phyloP scores from a whole-genome alignment of 2,797 vertebrate species.

The Eutrigla gurnardus region DNA sequence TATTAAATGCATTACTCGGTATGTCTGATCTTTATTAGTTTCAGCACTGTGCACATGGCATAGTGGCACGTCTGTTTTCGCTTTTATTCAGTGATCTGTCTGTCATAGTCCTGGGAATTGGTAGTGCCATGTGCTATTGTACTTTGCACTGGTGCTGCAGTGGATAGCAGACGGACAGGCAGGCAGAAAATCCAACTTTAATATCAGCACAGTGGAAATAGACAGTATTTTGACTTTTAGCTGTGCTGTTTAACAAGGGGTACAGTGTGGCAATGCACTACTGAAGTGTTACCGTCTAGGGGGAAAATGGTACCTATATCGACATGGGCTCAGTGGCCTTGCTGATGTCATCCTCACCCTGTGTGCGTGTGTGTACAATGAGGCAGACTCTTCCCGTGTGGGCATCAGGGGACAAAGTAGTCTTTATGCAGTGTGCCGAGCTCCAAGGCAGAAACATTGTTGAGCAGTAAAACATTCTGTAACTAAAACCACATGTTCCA shows the following conservation, averaged over 20 bases:
- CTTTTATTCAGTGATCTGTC: conserved; percentile 50
- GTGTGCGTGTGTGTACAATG: conserved; percentile 41
- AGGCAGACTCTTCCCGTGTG: conserved; percentile 79
- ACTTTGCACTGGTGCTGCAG: conserved; percentile 11
- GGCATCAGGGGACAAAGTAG: conserved; percentile 87
- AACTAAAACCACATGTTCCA: conserved; percentile 87
- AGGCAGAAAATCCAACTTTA: conserved; percentile 53
- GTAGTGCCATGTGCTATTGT: conserved; percentile 19
- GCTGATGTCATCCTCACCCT: conserved; percentile 79
- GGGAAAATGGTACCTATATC: conserved; percentile 65
- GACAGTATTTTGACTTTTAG: conserved; percentile 42
- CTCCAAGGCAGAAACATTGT: conserved; percentile 87
- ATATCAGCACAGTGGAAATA: conserved; percentile 51
- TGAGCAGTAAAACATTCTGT: conserved; percentile 87
- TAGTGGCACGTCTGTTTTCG: conserved; percentile 47
- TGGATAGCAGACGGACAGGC: conserved; percentile 18
- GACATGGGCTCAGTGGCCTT: conserved; percentile 53
- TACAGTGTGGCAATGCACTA: conserved; percentile 23
- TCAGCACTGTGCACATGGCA: conserved; percentile 46
- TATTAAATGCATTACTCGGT: conserved; percentile 58
- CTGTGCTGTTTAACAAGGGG: conserved; percentile 39
- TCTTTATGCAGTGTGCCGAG: conserved; percentile 85
- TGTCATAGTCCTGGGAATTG: conserved; percentile 39
- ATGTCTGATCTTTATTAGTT: conserved; percentile 68
- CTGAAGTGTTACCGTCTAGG: conserved; percentile 31